Evolutionary conservation across 92 coral and sea anemone species (phyloP), one percentile per base, ranked within the genome.

Genomic region (Siderastrea radians): DNA sequence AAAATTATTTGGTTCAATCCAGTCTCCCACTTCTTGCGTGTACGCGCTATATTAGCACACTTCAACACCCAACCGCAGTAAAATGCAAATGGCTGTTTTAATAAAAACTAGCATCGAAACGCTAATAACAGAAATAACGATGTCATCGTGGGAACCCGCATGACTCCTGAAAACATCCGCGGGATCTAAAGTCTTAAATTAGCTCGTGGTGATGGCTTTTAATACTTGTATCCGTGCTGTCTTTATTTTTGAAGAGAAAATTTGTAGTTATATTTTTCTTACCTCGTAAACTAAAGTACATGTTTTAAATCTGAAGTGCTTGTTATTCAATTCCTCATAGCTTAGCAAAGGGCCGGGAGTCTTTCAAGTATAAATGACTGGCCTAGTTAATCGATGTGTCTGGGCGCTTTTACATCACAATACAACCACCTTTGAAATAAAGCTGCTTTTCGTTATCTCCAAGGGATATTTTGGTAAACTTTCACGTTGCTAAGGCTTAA

Each of bases 401-500:
- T 54, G 9, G 4, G 14, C 13, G 19, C 15, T 59, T 78, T 47
- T 4, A 43, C 68, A 49, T 60, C 61, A 48, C 59, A 78, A 61
- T 60, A 6, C 45, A 14, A 49, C 46, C 81, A 46, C 81, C 69
- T 3, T 43, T 6, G 16, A 4, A 3, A 11, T 16, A 0, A 60
- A 16, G 14, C 13, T 6, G 12, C 14, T 46, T 77, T 15, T 52
- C 14, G 15, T 62, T 61, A 19, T 17, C 38, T 62, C 48, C 55
- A 49, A 12, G 60, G 45, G 17, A 17, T 62, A 48, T 63, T 79
- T 63, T 49, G 43, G 44, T 68, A 67, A 67, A 63, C 62, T 65
- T 52, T 65, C 38, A 38, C 51, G 84, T 80, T 80, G 63, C 75
- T 38, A 80, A 26, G 83, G 72, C 43, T 2, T 63, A 15, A 3